Conservation (phyloP, 2,113 vertebrate genomes). For the Saguinus imperator region DNA sequence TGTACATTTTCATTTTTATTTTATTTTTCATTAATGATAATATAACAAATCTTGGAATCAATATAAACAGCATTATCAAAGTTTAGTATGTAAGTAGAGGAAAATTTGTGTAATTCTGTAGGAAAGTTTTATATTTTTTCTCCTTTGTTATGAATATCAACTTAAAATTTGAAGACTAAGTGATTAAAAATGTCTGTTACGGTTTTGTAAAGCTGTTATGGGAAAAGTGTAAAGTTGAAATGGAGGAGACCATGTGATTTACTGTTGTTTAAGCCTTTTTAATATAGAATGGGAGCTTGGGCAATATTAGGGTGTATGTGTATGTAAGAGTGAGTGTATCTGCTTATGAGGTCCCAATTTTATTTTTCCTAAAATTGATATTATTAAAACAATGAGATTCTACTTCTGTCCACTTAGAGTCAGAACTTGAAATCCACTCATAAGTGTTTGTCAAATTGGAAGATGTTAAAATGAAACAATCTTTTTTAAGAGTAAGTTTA, state of each 20-base stretch:
- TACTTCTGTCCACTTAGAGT: not conserved
- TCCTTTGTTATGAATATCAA: not conserved
- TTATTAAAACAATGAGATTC: not conserved
- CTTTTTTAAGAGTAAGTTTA: constrained; percentile 12
- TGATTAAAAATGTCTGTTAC: not conserved
- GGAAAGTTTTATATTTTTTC: not conserved
- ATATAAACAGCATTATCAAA: not conserved
- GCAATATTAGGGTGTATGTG: not conserved
- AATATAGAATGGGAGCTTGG: not conserved
- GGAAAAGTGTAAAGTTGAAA: not conserved
- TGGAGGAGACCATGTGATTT: not conserved
- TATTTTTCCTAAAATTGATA: not conserved
- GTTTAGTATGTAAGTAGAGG: not conserved
- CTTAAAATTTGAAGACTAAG: constrained; percentile 41
- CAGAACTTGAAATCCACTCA: not conserved
- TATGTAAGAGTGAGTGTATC: not conserved
- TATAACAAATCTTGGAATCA: not conserved
- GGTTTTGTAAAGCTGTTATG: not conserved
- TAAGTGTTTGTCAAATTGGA: not conserved
- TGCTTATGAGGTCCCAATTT: not conserved
- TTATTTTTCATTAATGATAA: not conserved
- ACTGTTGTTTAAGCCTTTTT: not conserved
- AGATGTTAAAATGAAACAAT: constrained; percentile 37
- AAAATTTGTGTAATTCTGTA: not conserved
- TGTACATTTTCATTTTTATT: not conserved